Evolutionary conservation across 2,797 vertebrate species (phyloP), one percentile per base, ranked within the genome.

Genomic region (Gambelia wislizenii): DNA sequence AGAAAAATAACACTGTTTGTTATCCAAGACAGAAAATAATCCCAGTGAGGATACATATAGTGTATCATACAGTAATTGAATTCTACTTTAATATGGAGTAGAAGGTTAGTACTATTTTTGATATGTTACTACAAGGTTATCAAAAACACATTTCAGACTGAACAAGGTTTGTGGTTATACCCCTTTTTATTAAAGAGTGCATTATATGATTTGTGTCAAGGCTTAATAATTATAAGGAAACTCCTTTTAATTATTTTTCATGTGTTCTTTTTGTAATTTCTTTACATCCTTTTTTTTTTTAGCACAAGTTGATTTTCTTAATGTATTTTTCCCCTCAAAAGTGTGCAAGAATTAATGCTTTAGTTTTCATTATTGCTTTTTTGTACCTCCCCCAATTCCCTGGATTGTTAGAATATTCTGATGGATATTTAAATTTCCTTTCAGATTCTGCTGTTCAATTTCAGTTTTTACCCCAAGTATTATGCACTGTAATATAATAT

Each of bases 1-100:
- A 92, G 91, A 92, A 95, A 94, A 95, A 95, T 93, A 95, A 76
- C 76, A 82, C 80, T 91, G 74, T 91, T 95, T 95, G 93, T 84
- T 77, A 76, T 94, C 94, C 85, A 78, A 89, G 74, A 49, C 79
- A 86, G 91, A 93, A 93, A 93, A 52, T 91, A 93, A 94, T 95
- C 89, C 84, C 93, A 93, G 87, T 56, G 84, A 91, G 84, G 74
- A 87, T 90, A 85, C 86, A 87, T 74, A 89, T 56, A 81, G 61
- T 85, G 30, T 84, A 91, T 91, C 85, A 86, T 89, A 61, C 77
- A 61, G 52, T 95, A 95, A 95, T 91, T 89, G 88, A 94, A 94
- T 95, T 94, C 89, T 92, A 80, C 87, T 95, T 93, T 90, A 93
- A 90, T 95, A 94, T 76, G 70, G 90, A 93, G 74, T 85, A 94